Conservation (phyloP, 1,140 invertebrate genomes). For the Cryptotermes secundus region DNA sequence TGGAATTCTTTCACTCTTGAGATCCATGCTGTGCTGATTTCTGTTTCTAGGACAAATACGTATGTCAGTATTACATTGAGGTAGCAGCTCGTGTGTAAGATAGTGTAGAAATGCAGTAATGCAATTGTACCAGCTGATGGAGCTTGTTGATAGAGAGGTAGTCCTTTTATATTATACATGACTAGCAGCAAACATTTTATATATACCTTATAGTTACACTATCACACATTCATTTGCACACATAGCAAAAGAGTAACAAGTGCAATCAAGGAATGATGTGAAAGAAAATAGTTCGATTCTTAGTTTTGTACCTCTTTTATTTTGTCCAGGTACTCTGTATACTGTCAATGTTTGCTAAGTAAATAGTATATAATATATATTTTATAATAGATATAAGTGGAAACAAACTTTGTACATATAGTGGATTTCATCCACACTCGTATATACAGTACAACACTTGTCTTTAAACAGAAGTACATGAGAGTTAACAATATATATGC, state of each 20-base stretch:
- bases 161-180: not conserved
- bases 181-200: not conserved
- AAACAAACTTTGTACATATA: slow-evolving; percentile 1
- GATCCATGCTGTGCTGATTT: not conserved
- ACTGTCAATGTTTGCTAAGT: not conserved
- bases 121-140: not conserved
- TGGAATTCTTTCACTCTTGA: not conserved
- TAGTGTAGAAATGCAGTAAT: not conserved
- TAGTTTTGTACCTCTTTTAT: not conserved
- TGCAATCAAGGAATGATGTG: not conserved
- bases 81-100: not conserved
- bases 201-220: not conserved
- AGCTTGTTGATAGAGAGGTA: not conserved
- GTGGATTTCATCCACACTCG: slow-evolving; percentile 17
- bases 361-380: slow-evolving; percentile 9
- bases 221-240: not conserved
- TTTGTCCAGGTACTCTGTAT: not conserved
- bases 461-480: not conserved
- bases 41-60: not conserved
- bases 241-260: not conserved
- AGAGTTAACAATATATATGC: not conserved
- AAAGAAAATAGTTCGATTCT: not conserved
- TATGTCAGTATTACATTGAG: slow-evolving; percentile 17
- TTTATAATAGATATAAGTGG: slow-evolving; percentile 14
- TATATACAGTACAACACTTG: slow-evolving; percentile 20